phyloP scores from a whole-genome alignment of 2,797 vertebrate species.

The Rhinichthys osculus region DNA sequence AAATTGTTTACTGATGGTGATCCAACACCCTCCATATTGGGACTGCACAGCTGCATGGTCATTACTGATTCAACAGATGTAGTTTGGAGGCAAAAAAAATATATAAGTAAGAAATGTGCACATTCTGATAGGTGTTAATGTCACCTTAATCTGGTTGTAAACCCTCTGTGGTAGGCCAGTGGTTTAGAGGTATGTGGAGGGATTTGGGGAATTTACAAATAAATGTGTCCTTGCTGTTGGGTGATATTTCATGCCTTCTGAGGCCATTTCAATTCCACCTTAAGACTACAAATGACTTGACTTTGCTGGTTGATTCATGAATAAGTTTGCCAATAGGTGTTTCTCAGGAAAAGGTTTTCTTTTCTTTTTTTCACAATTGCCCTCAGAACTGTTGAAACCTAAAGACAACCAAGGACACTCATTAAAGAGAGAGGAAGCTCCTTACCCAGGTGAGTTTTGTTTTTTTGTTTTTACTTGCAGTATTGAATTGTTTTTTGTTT shows the following conservation, averaged over 20 bases:
- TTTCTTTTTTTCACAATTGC: too few relatives aligned
- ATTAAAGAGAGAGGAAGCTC: not conserved
- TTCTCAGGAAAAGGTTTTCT: not conserved
- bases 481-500: not conserved
- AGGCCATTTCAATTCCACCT: not conserved
- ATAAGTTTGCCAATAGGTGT: not conserved
- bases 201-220: not conserved
- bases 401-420: not conserved
- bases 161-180: not conserved
- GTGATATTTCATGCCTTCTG: not conserved
- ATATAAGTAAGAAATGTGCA: not conserved
- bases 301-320: not conserved
- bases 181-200: not conserved
- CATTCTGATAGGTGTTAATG: not conserved
- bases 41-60: not conserved
- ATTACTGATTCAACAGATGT: not conserved
- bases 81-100: not conserved
- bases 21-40: not conserved
- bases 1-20: conserved; percentile 22
- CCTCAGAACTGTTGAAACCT: not conserved
- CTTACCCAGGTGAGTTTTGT: not conserved
- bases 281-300: not conserved
- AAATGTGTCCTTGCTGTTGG: not conserved
- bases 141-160: not conserved
- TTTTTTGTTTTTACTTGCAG: not conserved